Conservation (phyloP, 2,113 vertebrate genomes). For the Bubo blakistoni region DNA sequence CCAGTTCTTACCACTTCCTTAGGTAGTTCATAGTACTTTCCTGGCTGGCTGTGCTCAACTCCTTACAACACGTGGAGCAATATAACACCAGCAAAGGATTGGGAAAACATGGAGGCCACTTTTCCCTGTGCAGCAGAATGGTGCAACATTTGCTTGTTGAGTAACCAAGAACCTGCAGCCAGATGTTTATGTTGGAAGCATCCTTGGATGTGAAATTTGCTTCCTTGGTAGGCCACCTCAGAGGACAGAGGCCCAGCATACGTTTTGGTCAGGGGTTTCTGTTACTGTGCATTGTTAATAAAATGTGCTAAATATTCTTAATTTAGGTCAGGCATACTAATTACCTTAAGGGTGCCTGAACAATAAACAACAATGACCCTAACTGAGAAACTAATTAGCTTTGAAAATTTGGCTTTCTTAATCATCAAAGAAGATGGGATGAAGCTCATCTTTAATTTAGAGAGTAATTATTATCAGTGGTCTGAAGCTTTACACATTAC, state of each 20-base stretch:
- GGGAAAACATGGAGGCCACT: neutral
- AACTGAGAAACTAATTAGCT: constrained; percentile 53
- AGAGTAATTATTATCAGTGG: constrained; percentile 44
- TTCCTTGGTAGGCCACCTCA: neutral
- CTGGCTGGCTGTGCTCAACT: neutral
- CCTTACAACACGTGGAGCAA: neutral
- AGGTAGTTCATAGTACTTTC: neutral
- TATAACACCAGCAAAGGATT: neutral
- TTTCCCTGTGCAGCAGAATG: neutral
- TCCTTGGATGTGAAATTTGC: neutral
- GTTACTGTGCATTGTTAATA: neutral
- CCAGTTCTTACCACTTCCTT: neutral
- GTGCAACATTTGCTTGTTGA: neutral
- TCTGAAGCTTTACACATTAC: constrained; percentile 35
- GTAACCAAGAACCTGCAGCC: neutral
- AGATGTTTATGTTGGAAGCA: neutral
- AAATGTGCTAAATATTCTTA: constrained; percentile 28
- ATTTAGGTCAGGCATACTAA: constrained; percentile 6
- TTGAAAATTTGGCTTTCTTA: constrained; percentile 37
- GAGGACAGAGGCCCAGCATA: neutral
- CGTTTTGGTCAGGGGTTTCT: constrained; percentile 31
- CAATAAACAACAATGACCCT: constrained; percentile 49
- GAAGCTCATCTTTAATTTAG: constrained; percentile 47
- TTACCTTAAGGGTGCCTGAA: neutral
- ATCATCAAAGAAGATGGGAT: constrained; percentile 33